Base-by-base conservation (phyloP, 2,888 invertebrate species). In the Morpho helenor region DNA sequence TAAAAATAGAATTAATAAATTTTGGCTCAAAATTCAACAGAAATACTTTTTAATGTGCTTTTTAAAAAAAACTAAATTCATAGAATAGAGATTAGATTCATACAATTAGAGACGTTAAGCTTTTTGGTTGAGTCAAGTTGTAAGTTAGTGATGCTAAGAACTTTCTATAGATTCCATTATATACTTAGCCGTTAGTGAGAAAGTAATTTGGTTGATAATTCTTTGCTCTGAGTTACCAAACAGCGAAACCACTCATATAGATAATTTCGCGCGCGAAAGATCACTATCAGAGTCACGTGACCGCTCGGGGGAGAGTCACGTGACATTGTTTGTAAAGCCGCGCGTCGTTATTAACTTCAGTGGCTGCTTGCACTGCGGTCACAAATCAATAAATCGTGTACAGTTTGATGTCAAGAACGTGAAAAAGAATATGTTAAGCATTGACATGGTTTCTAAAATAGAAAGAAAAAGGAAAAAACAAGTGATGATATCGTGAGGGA, bases 241-340 rank as follows among this genome's bases (percentile, higher is more conserved):
- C 31, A 31, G 31, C 31, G 31, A 61, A 67, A 52, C 54, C 57
- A 55, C 66, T 61, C 64, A 67, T 78, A 76, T 73, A 82, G 84
- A 82, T 80, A 82, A 87, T 84, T 84, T 84, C 75, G 80, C 83
- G 82, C 76, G 75, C 75, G 74, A 81, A 72, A 80, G 85, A 84
- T 84, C 73, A 72, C 74, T 82, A 81, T 84, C 83, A 69, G 71
- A 61, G 77, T 69, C 85, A 85, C 84, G 85, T 81, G 85, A 74
- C 78, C 65, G 74, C 77, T 79, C 43, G 68, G 59, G 73, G 74
- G 80, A 76, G 57, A 66, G 82, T 67, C 88, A 80, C 87, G 87
- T 82, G 87, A 70, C 81, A 66, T 43, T 86, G 80, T 88, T 87
- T 87, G 79, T 75, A 72, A 68, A 76, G 73, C 72, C 71, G 75